Evolutionary conservation across 2,797 vertebrate genomes (phyloP), one percentile per base, ranked within the genome.

Genomic region (Cyclopterus lumpus): DNA sequence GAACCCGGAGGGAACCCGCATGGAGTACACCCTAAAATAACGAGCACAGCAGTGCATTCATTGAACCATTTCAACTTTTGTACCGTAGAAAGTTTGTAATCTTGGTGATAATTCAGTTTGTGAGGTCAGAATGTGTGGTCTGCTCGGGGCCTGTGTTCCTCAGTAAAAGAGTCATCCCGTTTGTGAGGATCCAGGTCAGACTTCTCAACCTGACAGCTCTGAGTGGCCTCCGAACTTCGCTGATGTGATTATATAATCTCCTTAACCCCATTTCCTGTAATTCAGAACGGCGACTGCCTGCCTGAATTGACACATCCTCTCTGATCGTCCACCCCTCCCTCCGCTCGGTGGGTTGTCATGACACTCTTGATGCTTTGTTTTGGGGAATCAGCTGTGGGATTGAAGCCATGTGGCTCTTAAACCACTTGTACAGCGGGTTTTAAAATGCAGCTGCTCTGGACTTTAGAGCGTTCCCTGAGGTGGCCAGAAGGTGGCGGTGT

Each of bases 401-500:
- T 73, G 49, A 54, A 83, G 71, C 28, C 44, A 78, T 71, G 77
- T 77, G 83, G 28, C 28, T 54, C 6, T 71, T 20, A 20, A 58
- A 57, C 7, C 72, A 24, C 67, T 42, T 65, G 34, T 28, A 20
- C 40, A 11, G 36, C 28, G 3, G 12, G 38, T 54, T 48, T 38
- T 66, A 46, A 46, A 63, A 54, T 10, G 3, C 12, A 8, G 5
- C 5, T 26, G 40, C 28, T 5, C 40, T 34, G 54, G 8, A 7
- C 20, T 30, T 30, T 7, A 14, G 22, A 28, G 30, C 18, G 15
- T 28, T 88, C 24, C 66, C 68, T 22, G 15, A 2, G 59, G 48
- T 14, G 32, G 22, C 88, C 93, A 91, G 78, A 1, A 86, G 93
- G 85, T 70, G 92, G 90, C 73, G 36, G 81, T 82, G 68, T 86